Base-by-base conservation (phyloP, 2,888 invertebrate species). In the Protophormia terraenovae region DNA sequence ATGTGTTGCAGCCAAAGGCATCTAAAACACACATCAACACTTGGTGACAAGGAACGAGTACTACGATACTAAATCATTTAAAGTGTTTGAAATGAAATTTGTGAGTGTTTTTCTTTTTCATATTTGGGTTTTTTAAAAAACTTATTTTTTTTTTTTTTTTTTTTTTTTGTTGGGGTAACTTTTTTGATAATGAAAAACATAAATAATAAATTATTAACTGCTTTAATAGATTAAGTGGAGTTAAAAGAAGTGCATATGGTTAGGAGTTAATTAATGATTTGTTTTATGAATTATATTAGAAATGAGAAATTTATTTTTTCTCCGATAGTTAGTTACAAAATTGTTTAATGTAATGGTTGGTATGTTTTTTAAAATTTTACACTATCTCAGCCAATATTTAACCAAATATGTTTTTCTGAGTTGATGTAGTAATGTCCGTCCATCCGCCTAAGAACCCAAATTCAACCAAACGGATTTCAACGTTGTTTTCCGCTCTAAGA, bases 131-230 rank as follows among this genome's bases (percentile, higher is more conserved):
- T 80, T 22, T 14, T 19, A 16, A 27, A 29, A 2, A 10, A 19
- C 6, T 19, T 60, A 3, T 16, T n/a, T 53, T 27, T 19, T 75
- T 6, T 12, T 6, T 69, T 35, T 29, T 27, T 60, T 66, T 45
- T 66, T 35, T 24, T 29, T 45, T 29, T n/a, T 55, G 19, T 29
- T 53, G 22, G n/a, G n/a, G n/a, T n/a, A n/a, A n/a, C n/a, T 32
- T 32, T 75, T 67, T 45, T 45, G 24, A 27, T 77, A 87, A 88
- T 62, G 76, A 85, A 87, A 89, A 66, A 66, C 47, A 77, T 77
- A 72, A 83, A 72, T 32, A 69, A 81, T 73, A 83, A 86, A 75
- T 45, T 29, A 78, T 66, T 71, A 76, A 83, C 41, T 69, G 14
- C 16, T 24, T 29, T 12, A 22, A 62, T 41, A 69, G 35, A 55